Evolutionary conservation across 1,140 invertebrate species (phyloP), one percentile per base, ranked within the genome.

Genomic region (Drosophila malerkotliana): DNA sequence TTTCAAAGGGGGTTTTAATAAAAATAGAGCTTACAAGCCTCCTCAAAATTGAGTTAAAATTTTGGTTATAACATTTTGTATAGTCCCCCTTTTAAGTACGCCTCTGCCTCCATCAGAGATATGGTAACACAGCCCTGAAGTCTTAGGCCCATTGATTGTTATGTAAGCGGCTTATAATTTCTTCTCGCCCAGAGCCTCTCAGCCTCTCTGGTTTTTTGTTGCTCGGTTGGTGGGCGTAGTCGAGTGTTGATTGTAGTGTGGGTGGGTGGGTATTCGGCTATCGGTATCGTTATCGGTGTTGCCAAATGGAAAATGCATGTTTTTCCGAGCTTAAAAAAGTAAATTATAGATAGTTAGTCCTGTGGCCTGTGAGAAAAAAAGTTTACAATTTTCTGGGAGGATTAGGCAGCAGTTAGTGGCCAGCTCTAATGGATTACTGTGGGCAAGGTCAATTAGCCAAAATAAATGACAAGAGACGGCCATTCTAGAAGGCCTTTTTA

Each of bases 221-320:
- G 21, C 21, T 21, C 18, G 21, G 71, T 51, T 75, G 28, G 49
- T 66, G 72, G 72, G 62, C 72, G 72, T 49, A 59, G 72, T 62
- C 72, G 55, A 76, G 72, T 68, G 72, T 47, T 47, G 59, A 64
- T 74, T 59, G 61, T 49, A 56, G 28, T 66, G 37, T 62, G 55
- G 45, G 9, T 72, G 24, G 24, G 21, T 58, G 54, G 57, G 44
- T 39, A 56, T 54, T 62, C 39, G 41, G 66, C 24, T 68, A 69
- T 69, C 63, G 61, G 32, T 67, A 68, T 68, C 64, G 61, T 69
- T 69, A 69, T 69, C 64, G 57, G 54, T 75, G 55, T 55, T 68
- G 61, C 53, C 44, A 80, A 80, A 80, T 80, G 77, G 77, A 80
- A 79, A 79, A 80, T 80, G 55, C 71, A 75, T 79, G 77, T 79